phyloP scores from a whole-genome alignment of 2,797 vertebrate genomes.

The Sebastes dallii region DNA sequence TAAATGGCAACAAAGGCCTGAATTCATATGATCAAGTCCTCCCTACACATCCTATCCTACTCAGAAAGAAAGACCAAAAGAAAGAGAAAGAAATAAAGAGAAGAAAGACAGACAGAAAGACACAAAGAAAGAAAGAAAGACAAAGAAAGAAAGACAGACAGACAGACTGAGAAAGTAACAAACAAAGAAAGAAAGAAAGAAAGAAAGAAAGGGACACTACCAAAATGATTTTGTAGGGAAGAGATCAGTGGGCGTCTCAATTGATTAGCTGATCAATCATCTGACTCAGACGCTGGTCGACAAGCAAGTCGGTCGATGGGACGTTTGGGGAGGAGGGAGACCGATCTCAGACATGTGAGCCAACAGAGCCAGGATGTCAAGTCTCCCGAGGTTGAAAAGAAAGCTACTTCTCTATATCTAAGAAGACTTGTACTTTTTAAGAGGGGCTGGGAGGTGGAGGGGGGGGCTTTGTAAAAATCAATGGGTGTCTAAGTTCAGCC shows the following conservation, averaged over 20 bases:
- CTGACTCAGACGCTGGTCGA: slow-evolving; percentile 56
- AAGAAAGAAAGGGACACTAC: background rate
- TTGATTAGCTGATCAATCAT: slow-evolving; percentile 76
- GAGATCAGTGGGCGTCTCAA: slow-evolving; percentile 45
- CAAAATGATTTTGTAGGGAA: slow-evolving; percentile 16
- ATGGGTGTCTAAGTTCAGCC: slow-evolving; percentile 37
- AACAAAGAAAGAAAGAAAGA: background rate
- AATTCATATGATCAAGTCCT: background rate
- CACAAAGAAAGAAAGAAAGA: too few species aligned
- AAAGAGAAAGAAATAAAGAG: too few species aligned
- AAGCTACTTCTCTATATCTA: slow-evolving; percentile 38
- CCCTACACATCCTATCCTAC: background rate
- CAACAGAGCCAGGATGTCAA: slow-evolving; percentile 48
- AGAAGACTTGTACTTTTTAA: slow-evolving; percentile 48
- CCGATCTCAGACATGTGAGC: slow-evolving; percentile 59
- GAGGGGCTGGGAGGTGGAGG: background rate
- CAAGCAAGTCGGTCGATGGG: slow-evolving; percentile 54
- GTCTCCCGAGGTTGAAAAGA: slow-evolving; percentile 44
- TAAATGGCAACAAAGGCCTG: background rate
- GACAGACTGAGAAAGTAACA: too few species aligned
- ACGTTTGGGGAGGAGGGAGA: slow-evolving; percentile 48
- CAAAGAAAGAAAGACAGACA: too few species aligned
- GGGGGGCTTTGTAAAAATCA: slow-evolving; percentile 40
- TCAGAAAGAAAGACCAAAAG: too few species aligned
- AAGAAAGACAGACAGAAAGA: too few species aligned